phyloP scores from a whole-genome alignment of 2,888 invertebrate genomes.

The Netelia fuscicornis region DNA sequence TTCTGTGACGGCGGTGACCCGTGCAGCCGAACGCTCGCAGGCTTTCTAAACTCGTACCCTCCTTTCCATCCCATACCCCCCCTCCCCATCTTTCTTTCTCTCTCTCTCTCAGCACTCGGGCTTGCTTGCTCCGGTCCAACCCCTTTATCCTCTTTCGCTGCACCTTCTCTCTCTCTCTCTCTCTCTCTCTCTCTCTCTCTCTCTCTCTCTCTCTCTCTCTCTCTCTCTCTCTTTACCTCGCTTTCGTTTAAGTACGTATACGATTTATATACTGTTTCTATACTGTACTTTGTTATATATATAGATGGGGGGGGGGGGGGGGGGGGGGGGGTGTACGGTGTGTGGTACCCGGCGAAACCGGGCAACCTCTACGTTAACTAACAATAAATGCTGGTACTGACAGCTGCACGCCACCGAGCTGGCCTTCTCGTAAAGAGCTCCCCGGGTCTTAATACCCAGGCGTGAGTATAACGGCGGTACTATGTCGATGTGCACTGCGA shows the following conservation, averaged over 20 bases:
- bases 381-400: conserved; percentile 78
- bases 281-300: conserved; percentile 8
- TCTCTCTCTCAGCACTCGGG: conserved; percentile 40
- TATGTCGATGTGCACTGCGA: neutral
- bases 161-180: too few species aligned
- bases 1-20: conserved; percentile 80
- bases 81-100: conserved; percentile 22
- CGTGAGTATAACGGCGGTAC: conserved; percentile 33
- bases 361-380: conserved; percentile 73
- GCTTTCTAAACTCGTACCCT: conserved; percentile 74
- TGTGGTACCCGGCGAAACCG: conserved; percentile 48
- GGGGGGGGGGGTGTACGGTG: neutral
- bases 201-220: too few species aligned
- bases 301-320: neutral
- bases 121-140: too few species aligned
- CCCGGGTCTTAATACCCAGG: conserved; percentile 54
- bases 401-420: conserved; percentile 73
- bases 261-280: conserved; percentile 54
- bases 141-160: too few species aligned
- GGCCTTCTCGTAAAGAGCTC: conserved; percentile 68
- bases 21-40: conserved; percentile 76
- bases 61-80: conserved; percentile 61
- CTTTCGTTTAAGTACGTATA: conserved; percentile 51
- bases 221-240: conserved; percentile 25
- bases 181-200: too few species aligned